Evolutionary conservation across 1,140 invertebrate genomes (phyloP), one percentile per base, ranked within the genome.

Genomic region (Apocrypta bakeri): DNA sequence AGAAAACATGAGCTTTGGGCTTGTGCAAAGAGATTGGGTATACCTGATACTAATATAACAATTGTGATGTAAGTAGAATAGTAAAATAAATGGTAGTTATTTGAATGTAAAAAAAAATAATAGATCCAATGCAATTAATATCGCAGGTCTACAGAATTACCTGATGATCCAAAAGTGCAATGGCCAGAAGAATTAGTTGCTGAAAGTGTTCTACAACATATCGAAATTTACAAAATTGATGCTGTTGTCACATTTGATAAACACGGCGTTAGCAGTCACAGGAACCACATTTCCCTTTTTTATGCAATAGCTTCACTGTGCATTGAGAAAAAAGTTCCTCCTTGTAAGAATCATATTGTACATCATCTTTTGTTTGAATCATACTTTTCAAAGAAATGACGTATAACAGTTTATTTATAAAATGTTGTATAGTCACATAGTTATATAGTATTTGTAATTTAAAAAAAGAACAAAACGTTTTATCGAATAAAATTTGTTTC

Each of bases 211-310:
- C 91, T 95, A 37, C 94, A 96, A 69, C 93, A 95, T 69, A 90
- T 97, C 74, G 95, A 96, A 90, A 92, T 93, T 66, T 93, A 96
- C 79, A 94, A 95, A 88, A 96, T 98, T 87, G 95, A 97, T 87
- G 95, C 96, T 27, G 93, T 98, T 76, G 94, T 99, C 64, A 98
- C 98, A 48, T 99, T 99, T 93, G 98, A 99, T 92, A 95, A 95
- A 88, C 92, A 95, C 88, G 98, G 98, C 72, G 95, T 99, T 6
- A 98, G 97, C 87, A 94, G 95, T 11, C 98, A 99, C 92, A 92
- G 93, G 33, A 99, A 99, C 93, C 98, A 99, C 90, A 95, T 94
- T 84, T 95, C 96, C 69, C 93, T 97, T 82, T 97, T 96, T 89
- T 95, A 95, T 92, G 96, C 95, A 82, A 92, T 96, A 40, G 95